Base-by-base conservation (phyloP, 2,888 invertebrate species). In the Platynereis dumerilii region DNA sequence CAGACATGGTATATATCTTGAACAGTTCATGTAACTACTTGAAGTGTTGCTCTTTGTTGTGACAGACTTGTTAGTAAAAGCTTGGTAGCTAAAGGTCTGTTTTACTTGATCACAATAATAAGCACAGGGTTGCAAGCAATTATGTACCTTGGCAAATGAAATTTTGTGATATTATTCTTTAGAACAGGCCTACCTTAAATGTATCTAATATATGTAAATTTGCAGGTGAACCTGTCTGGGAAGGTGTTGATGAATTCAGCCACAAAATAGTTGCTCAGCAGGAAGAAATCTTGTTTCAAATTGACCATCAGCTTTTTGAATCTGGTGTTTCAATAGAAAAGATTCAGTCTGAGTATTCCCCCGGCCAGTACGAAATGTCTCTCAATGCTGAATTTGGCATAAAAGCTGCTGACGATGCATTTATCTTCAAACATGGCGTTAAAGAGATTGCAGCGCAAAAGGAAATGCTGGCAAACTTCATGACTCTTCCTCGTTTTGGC, bases 321-420 rank as follows among this genome's bases (percentile, higher is more conserved):
- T 17, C 60, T 12, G 68, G 65, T 0, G 58, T 70, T 15, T 28
- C 61, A 12, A 12, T 66, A 24, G 67, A 54, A 28, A 45, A 56
- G 7, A 53, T 63, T 12, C 67, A 72, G 45, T 28, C 57, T 7
- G 72, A 72, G 56, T 55, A 58, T 42, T 57, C 45, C 2, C 44
- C 55, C 0, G 67, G 73, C 12, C 72, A 73, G 65, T 67, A 65
- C 58, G 73, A 73, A 58, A 45, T 73, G 10, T 56, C 58, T 42
- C 12, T 66, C 28, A 42, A 56, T 20, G 64, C 70, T 7, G 42
- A 56, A 5, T 29, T 56, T 15, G 73, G 72, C 10, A 53, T 73
- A 3, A 20, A 56, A 20, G 24, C 69, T 24, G 61, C 63, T 12
- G 73, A 73, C 59, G 24, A 65, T n/a, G 52, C 61, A 54, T 61